phyloP scores from a whole-genome alignment of 1,140 invertebrate species.

The Drosophila obscura region DNA sequence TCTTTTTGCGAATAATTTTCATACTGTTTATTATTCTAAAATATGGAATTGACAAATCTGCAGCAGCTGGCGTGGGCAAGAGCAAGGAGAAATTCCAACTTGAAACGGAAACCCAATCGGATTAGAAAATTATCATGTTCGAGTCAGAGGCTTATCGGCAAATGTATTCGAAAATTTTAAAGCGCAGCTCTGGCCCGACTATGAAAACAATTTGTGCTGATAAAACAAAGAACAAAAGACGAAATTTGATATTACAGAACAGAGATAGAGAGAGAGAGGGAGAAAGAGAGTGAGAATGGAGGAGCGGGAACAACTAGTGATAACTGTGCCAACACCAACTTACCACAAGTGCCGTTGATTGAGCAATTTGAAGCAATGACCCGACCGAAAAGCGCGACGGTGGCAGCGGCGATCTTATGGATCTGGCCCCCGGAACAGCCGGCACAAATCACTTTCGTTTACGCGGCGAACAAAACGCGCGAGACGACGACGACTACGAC shows the following conservation, averaged over 20 bases:
- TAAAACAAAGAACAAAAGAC: constrained; percentile 50
- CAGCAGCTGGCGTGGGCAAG: background rate
- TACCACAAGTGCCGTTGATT: constrained; percentile 76
- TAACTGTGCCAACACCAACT: constrained; percentile 62
- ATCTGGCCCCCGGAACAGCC: background rate
- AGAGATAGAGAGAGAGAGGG: background rate
- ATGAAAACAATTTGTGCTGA: constrained; percentile 55
- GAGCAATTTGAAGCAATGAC: constrained; percentile 71
- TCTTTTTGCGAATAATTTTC: constrained; percentile 46
- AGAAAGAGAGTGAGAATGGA: constrained; percentile 27
- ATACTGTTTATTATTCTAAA: constrained; percentile 41
- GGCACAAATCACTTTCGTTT: constrained; percentile 76
- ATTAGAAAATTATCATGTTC: background rate
- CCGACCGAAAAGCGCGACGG: constrained; percentile 31
- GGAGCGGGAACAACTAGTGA: constrained; percentile 5
- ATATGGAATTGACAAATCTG: background rate
- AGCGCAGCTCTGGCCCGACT: constrained; percentile 40
- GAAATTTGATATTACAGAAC: constrained; percentile 47
- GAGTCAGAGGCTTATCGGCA: constrained; percentile 20
- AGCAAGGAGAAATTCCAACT: background rate
- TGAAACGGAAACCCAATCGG: background rate
- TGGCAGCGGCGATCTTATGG: no score
- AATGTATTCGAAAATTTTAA: constrained; percentile 14
- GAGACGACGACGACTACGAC: constrained; percentile 8
- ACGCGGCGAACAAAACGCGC: constrained; percentile 34